phyloP scores from a whole-genome alignment of 2,888 invertebrate species.

The Eupithecia vulgata region DNA sequence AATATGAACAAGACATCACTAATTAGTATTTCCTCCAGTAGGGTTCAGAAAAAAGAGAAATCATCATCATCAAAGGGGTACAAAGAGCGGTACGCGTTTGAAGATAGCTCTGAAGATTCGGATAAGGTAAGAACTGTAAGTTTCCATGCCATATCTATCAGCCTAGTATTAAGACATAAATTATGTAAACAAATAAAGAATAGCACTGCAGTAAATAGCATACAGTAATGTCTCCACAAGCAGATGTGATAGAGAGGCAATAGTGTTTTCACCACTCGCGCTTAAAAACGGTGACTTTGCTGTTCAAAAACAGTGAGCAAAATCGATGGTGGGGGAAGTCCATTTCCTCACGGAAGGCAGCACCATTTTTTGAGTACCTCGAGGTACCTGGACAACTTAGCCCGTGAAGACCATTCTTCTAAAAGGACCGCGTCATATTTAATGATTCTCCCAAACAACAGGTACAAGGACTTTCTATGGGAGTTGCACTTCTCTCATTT shows the following conservation, averaged over 20 bases:
- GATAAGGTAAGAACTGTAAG: conserved; percentile 62
- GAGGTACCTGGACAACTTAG: too few relatives aligned
- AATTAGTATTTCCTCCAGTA: conserved; percentile 50
- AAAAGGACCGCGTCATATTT: too few relatives aligned
- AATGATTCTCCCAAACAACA: too few relatives aligned
- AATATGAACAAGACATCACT: conserved; percentile 1
- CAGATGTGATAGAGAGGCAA: background rate
- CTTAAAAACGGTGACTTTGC: too few relatives aligned
- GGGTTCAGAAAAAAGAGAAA: conserved; percentile 85
- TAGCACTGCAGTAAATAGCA: background rate
- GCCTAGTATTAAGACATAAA: background rate
- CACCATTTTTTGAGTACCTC: too few relatives aligned
- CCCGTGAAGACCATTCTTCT: too few relatives aligned
- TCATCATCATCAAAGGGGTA: conserved; percentile 79
- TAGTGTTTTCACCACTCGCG: too few relatives aligned
- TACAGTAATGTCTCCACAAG: background rate
- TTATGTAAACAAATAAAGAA: background rate
- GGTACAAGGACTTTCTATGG: too few relatives aligned
- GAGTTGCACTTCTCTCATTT: too few relatives aligned
- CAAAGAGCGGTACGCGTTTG: conserved; percentile 79
- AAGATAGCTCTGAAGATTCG: conserved; percentile 81
- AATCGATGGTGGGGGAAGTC: too few relatives aligned
- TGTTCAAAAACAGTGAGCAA: too few relatives aligned
- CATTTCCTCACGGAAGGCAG: too few relatives aligned
- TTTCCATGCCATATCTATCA: background rate